Conservation (phyloP, 2,797 vertebrate species). For the Oryzias sinensis region DNA sequence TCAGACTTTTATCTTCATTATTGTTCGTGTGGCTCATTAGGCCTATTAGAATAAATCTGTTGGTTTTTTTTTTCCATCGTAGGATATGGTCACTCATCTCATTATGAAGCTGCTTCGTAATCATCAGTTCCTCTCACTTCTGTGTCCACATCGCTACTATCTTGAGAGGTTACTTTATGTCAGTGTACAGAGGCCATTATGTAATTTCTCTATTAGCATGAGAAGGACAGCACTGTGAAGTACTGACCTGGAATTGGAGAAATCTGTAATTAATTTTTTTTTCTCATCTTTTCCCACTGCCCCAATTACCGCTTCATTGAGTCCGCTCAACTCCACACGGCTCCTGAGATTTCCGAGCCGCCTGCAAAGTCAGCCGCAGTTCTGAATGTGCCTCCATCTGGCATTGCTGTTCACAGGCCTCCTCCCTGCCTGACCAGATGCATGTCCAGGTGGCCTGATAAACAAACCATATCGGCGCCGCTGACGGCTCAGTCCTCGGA, state of each 20-base stretch:
- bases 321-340: conserved; percentile 6
- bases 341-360: conserved; percentile 29
- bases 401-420: conserved; percentile 50
- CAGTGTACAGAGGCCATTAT: conserved; percentile 49
- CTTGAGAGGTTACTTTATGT: conserved; percentile 43
- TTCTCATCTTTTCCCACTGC: conserved; percentile 35
- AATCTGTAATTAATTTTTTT: conserved; percentile 54
- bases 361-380: conserved; percentile 34
- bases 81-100: conserved; percentile 18
- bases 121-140: conserved; percentile 35
- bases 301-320: conserved; percentile 44
- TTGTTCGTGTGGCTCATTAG: conserved; percentile 23
- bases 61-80: conserved; percentile 29
- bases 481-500: conserved; percentile 60
- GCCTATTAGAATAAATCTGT: conserved; percentile 43
- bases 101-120: conserved; percentile 24
- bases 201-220: conserved; percentile 58
- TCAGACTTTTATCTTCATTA: conserved; percentile 33
- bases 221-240: conserved; percentile 51
- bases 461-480: conserved; percentile 61
- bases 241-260: conserved; percentile 59
- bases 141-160: conserved; percentile 29
- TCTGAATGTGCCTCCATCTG: conserved; percentile 74
- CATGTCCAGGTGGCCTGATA: conserved; percentile 71
- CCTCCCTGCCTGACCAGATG: conserved; percentile 65